Evolutionary conservation across 2,113 vertebrate genomes (phyloP).

Genomic region (Zosterops lateralis): DNA sequence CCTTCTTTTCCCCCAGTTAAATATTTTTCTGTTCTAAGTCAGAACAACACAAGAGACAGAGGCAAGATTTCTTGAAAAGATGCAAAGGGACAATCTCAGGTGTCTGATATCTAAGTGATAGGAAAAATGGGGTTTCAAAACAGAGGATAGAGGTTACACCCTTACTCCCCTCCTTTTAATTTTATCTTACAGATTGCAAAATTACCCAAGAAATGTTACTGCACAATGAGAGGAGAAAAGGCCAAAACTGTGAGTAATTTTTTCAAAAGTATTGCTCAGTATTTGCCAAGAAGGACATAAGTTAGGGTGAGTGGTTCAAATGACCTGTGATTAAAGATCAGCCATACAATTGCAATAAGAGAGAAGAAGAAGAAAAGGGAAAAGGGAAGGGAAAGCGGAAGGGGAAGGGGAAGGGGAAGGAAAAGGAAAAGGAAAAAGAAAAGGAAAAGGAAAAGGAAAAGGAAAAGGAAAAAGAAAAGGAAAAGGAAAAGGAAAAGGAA

Average conservation of each 20-base stretch:
- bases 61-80: not conserved
- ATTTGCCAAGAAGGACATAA: not conserved
- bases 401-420: too few species aligned
- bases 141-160: not conserved
- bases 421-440: too few species aligned
- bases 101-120: not conserved
- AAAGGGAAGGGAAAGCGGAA: rapidly evolving
- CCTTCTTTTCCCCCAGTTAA: not conserved
- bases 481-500: too few species aligned
- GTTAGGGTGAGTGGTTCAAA: not conserved
- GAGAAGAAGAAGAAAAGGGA: not conserved
- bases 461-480: not conserved
- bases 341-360: not conserved
- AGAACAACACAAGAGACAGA: not conserved
- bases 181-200: not conserved
- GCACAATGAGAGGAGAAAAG: not conserved
- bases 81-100: not conserved
- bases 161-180: not conserved
- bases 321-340: not conserved
- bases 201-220: conserved; percentile 7
- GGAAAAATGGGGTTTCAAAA: not conserved
- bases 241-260: not conserved
- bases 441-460: not conserved
- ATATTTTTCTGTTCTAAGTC: not conserved
- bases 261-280: not conserved